Evolutionary conservation across 2,797 vertebrate genomes (phyloP), one percentile per base, ranked within the genome.

Genomic region (Discoglossus pictus): DNA sequence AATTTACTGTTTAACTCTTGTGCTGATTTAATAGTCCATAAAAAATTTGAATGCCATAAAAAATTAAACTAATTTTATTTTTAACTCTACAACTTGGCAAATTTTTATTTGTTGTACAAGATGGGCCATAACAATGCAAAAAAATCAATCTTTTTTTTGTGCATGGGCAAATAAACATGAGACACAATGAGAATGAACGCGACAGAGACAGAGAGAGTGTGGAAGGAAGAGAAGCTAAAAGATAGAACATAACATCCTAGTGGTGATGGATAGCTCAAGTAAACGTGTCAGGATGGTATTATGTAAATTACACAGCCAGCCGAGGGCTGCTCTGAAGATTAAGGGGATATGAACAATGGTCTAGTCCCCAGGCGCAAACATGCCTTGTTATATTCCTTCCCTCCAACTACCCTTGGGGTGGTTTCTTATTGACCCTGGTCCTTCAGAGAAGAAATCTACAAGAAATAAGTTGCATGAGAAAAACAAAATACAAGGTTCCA

Each of bases 241-340:
- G 87, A 88, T 85, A 93, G 90, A 84, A 84, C 86, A 80, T 83
- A 79, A 85, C 76, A 74, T 84, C 76, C 82, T 84, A 68, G 73
- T 77, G 23, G 74, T 94, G 93, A 94, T 93, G 90, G 93, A 93
- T 95, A 90, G 91, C 89, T 78, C 84, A 90, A 91, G 92, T 87
- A 89, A 93, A 91, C 67, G 86, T 91, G 89, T 94, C 87, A 91
- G 92, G 91, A 89, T 81, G 85, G 90, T 90, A 90, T 92, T 94
- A 95, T 95, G 94, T 91, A 97, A 96, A 97, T 95, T 84, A 89
- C 88, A 82, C 74, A 92, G 90, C 88, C 92, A 93, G 92, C 86
- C 85, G 82, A 90, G 90, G 90, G 89, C 90, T 86, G 91, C 91
- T 84, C 92, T 93, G 92, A 91, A 94, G 93, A 94, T 95, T 94